Evolutionary conservation across 2,797 vertebrate genomes (phyloP).

Genomic region (Microchirus variegatus): DNA sequence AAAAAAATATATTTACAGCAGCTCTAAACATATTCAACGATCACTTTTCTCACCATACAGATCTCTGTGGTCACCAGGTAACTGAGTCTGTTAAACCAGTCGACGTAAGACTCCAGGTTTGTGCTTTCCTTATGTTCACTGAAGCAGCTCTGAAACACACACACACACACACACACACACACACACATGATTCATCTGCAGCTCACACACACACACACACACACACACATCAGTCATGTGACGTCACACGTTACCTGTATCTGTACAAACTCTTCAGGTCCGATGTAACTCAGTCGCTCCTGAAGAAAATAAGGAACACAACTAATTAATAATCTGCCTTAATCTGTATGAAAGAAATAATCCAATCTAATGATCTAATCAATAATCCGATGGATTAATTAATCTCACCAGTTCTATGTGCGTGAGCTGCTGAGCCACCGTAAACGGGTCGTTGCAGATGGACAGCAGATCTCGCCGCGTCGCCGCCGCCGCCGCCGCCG

Average conservation of each 20-base stretch:
- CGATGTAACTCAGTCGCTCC: slow-evolving; percentile 95
- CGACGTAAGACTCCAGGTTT: slow-evolving; percentile 93
- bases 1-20: too few relatives aligned
- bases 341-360: too few relatives aligned
- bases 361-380: too few relatives aligned
- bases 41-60: slow-evolving; percentile 91
- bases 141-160: slow-evolving; percentile 86
- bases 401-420: slow-evolving; percentile 91
- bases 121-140: slow-evolving; percentile 88
- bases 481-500: too few relatives aligned
- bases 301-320: slow-evolving; percentile 63
- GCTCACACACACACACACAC: slow-evolving; percentile 22
- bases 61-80: slow-evolving; percentile 96
- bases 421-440: slow-evolving; percentile 93
- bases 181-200: background rate
- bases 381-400: background rate
- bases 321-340: too few relatives aligned
- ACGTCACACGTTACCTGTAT: too few relatives aligned
- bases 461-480: slow-evolving; percentile 89
- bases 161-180: too few relatives aligned
- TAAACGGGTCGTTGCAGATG: slow-evolving; percentile 91
- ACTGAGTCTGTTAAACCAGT: slow-evolving; percentile 97
- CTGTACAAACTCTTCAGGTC: slow-evolving; percentile 95
- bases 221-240: too few relatives aligned
- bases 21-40: too few relatives aligned